phyloP scores from a whole-genome alignment of 2,888 invertebrate genomes.

The Drosophila pseudotakahashii region DNA sequence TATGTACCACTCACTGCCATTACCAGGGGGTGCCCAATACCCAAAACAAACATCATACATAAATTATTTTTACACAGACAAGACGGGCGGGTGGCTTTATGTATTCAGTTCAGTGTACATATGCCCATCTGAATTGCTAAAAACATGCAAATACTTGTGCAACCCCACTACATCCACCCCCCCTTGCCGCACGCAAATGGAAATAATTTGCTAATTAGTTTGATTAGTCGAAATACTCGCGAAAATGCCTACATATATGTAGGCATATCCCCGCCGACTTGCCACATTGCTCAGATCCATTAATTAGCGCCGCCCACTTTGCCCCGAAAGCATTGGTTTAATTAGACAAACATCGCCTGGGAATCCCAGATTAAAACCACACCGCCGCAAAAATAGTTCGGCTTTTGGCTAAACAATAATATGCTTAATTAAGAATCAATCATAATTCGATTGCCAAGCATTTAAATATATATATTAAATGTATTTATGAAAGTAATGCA shows the following conservation, averaged over 20 bases:
- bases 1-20: not conserved
- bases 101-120: conserved; percentile 2
- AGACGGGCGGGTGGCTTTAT: not conserved
- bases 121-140: conserved; percentile 22
- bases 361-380: conserved; percentile 63
- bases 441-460: conserved; percentile 30
- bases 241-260: conserved; percentile 35
- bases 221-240: conserved; percentile 55
- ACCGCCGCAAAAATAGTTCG: conserved; percentile 15
- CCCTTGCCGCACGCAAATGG: conserved; percentile 5
- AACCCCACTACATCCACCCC: not conserved
- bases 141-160: conserved; percentile 41
- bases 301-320: conserved; percentile 56
- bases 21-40: not conserved
- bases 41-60: conserved; percentile 49
- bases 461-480: not conserved
- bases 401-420: conserved; percentile 16
- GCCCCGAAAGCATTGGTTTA: conserved; percentile 49
- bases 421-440: conserved; percentile 43
- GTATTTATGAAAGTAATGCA: not conserved
- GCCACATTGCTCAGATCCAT: conserved; percentile 38
- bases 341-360: conserved; percentile 63
- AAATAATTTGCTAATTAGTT: conserved; percentile 72
- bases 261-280: conserved; percentile 9
- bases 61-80: conserved; percentile 43